Conservation (phyloP, 2,113 vertebrate genomes). For the Plectropomus leopardus region DNA sequence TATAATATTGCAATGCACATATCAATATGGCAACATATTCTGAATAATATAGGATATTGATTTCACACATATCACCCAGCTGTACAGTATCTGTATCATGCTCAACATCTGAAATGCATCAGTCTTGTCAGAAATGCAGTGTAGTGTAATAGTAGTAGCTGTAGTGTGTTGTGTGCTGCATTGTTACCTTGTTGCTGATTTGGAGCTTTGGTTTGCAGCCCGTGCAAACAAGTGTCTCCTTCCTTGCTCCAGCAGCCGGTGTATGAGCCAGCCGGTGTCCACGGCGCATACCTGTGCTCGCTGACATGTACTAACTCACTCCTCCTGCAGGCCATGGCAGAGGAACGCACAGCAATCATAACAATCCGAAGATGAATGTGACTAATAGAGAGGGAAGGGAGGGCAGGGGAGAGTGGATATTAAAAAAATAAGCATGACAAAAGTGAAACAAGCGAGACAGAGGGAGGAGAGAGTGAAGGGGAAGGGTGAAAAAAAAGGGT, state of each 20-base stretch:
- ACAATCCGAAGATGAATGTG: slow-evolving; percentile 73
- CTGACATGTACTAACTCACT: slow-evolving; percentile 86
- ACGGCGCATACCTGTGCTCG: slow-evolving; percentile 77
- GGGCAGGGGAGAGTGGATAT: slow-evolving; percentile 19
- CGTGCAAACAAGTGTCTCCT: slow-evolving; percentile 10
- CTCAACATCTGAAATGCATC: background rate
- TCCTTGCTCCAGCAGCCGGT: slow-evolving; percentile 11
- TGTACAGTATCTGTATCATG: background rate
- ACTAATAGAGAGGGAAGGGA: slow-evolving; percentile 43
- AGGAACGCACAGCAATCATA: slow-evolving; percentile 81
- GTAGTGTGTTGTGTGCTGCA: background rate
- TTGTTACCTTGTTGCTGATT: slow-evolving; percentile 1
- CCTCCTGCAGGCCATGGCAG: slow-evolving; percentile 82
- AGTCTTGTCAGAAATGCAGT: background rate
- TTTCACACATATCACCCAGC: background rate
- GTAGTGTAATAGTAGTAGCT: too few relatives aligned
- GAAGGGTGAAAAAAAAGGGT: slow-evolving; percentile 28
- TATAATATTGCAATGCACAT: background rate
- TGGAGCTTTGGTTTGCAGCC: slow-evolving; percentile 11
- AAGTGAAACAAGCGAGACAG: slow-evolving; percentile 19
- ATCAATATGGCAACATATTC: background rate
- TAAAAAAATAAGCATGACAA: background rate
- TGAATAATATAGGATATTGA: background rate
- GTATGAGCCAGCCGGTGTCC: slow-evolving; percentile 67
- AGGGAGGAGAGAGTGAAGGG: background rate